Evolutionary conservation across 2,888 invertebrate genomes (phyloP).

Genomic region (Andrena praecox): DNA sequence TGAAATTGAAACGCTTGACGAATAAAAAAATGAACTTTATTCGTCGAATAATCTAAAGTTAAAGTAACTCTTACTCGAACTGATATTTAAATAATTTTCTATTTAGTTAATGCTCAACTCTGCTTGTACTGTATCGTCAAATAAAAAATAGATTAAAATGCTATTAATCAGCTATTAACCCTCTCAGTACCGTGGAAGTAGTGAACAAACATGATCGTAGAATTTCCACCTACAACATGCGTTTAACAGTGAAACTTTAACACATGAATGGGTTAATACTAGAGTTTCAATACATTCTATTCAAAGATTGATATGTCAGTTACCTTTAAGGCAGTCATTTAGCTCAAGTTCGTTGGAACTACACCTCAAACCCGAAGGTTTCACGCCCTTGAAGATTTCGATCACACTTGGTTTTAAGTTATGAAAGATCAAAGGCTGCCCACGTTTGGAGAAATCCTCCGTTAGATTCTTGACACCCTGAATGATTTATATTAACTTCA

Average conservation of each 20-base stretch:
- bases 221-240: too few relatives aligned
- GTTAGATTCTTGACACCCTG: conserved; percentile 88
- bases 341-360: conserved; percentile 86
- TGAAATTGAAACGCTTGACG: too few relatives aligned
- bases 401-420: conserved; percentile 87
- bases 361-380: conserved; percentile 86
- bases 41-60: too few relatives aligned
- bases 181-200: too few relatives aligned
- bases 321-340: conserved; percentile 86
- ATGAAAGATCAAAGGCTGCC: conserved; percentile 87
- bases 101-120: too few relatives aligned
- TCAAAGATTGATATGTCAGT: conserved; percentile 19
- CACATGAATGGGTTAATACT: background rate
- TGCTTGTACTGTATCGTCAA: too few relatives aligned
- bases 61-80: too few relatives aligned
- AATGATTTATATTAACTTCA: conserved; percentile 29
- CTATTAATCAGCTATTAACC: too few relatives aligned
- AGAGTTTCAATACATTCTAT: background rate
- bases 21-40: too few relatives aligned
- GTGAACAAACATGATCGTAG: too few relatives aligned
- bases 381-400: conserved; percentile 87
- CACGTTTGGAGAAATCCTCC: conserved; percentile 87
- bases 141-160: too few relatives aligned
- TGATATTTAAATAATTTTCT: too few relatives aligned
- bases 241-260: background rate